Evolutionary conservation across 2,797 vertebrate species (phyloP), one percentile per base, ranked within the genome.

Genomic region (Lophura swinhoii): DNA sequence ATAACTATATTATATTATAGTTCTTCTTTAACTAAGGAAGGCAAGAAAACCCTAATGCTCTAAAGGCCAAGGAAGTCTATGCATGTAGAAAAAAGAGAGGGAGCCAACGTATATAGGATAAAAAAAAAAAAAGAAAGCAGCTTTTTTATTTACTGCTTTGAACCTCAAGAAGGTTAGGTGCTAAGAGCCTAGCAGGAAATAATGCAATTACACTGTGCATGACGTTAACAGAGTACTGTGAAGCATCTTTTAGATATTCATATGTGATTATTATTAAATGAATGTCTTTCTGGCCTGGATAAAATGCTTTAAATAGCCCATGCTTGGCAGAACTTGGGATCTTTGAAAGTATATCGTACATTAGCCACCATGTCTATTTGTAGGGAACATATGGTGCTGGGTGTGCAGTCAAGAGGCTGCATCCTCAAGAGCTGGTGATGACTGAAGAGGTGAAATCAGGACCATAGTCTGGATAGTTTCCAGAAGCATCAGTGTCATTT

Each of bases 171-270:
- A 67, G 14, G 11, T 73, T 82, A 88, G 80, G 49, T 93, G 74
- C n/a, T 79, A 93, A 69, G 33, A 87, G 43, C 66, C 12, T 94
- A 39, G 23, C 68, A 88, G 85, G 83, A 95, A 94, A 81, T 82
- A 84, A 74, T 79, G 53, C 60, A 84, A 74, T 92, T 89, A 90
- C 90, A 48, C 68, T 70, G 29, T 69, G 24, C n/a, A 31, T 73
- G 62, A 90, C 29, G 56, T 84, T 86, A 82, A 87, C 66, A 91
- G 84, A 83, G 64, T 81, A 75, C 2, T 78, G 39, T 87, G 85
- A 26, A 77, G 56, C 53, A 76, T 64, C 33, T 86, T 94, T 93
- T 66, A 87, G 39, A 44, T 63, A 35, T 43, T 73, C 44, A 17
- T 33, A 8, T 59, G n/a, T 72, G 59, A 67, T 92, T 88, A 33